A percentile compares a stretch with the other conserved stretches of the same genome.
Conservation (phyloP, 35 echinoderm and acorn worm genomes). For the Ptychodera flava region DNA sequence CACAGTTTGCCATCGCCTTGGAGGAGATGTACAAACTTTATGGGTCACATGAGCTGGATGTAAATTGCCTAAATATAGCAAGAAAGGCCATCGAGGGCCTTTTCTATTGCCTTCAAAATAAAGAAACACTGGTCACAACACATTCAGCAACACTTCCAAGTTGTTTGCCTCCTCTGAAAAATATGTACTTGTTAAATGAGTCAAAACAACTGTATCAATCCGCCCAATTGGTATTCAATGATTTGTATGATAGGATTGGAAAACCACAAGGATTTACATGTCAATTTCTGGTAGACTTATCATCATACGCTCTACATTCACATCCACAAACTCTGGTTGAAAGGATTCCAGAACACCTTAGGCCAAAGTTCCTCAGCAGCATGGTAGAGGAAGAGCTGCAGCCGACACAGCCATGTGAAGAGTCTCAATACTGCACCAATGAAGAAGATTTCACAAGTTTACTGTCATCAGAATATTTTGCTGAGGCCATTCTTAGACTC, state of each 20-base stretch:
- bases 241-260: not conserved
- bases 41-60: not conserved
- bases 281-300: not conserved
- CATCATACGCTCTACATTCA: not conserved
- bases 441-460: not conserved
- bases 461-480: not conserved
- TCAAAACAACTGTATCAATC: not conserved
- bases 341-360: not conserved
- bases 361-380: not conserved
- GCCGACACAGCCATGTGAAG: not conserved
- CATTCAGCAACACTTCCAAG: not conserved
- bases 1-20: not conserved
- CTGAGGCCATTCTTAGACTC: not conserved
- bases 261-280: not conserved
- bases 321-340: not conserved
- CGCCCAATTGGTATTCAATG: not conserved
- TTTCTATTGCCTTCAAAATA: not conserved
- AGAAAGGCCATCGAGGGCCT: not conserved
- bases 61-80: not conserved
- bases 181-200: not conserved
- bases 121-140: not conserved
- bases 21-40: not conserved
- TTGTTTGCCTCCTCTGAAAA: not conserved
- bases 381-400: not conserved
- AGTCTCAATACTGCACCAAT: not conserved